A percentile compares a stretch with the other conserved stretches of the same genome.
Evolutionary conservation across 2,113 vertebrate genomes (phyloP).

Genomic region (Anarhynchus alexandrinus): DNA sequence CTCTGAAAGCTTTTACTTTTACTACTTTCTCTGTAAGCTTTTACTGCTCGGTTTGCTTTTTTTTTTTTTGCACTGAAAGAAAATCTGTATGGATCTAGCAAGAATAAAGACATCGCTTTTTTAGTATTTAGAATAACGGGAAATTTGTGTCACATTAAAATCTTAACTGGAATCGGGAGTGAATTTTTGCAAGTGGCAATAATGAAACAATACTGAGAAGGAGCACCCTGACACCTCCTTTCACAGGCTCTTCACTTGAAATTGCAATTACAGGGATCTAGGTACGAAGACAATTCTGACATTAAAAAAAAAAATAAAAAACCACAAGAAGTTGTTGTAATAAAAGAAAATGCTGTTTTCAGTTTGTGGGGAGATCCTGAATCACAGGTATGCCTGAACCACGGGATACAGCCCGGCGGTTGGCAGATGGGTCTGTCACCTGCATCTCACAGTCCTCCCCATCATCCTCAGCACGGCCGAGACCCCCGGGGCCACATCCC

Average conservation of each 20-base stretch:
- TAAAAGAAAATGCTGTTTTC: not conserved
- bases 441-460: not conserved
- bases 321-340: not conserved
- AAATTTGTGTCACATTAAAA: not conserved
- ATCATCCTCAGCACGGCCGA: not conserved
- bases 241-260: not conserved
- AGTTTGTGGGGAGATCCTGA: not conserved
- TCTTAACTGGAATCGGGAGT: not conserved
- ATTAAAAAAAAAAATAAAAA: not conserved
- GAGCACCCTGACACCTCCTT: not conserved
- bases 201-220: not conserved
- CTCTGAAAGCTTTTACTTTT: not conserved
- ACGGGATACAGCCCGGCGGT: fast-evolving
- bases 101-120: not conserved
- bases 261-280: not conserved
- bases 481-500: not conserved
- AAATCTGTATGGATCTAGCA: not conserved
- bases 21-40: not conserved
- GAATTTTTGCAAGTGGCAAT: not conserved
- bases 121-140: not conserved
- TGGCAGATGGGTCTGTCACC: not conserved
- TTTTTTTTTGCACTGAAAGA: not conserved
- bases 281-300: not conserved
- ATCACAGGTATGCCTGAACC: not conserved
- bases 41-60: not conserved